Evolutionary conservation across 2,113 vertebrate species (phyloP).

Genomic region (Potamarius usumacintae): DNA sequence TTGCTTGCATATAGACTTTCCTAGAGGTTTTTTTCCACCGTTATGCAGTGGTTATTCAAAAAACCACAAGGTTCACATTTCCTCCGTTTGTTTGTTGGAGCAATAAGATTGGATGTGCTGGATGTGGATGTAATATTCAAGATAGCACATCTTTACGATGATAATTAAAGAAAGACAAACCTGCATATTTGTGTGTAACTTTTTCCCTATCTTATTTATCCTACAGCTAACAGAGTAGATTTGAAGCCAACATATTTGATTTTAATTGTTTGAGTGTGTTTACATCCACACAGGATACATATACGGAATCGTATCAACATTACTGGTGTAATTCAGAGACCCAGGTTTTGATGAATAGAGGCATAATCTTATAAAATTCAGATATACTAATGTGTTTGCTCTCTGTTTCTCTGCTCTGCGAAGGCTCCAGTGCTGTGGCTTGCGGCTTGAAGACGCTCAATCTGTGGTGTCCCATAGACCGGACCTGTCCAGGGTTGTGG

Average conservation of each 20-base stretch:
- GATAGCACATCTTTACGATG: conserved; percentile 51
- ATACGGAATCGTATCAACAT: not conserved
- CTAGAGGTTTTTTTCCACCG: conserved; percentile 46
- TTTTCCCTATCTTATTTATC: conserved; percentile 11
- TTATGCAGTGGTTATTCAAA: conserved; percentile 49
- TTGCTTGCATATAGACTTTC: conserved; percentile 21
- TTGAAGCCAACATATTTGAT: not conserved
- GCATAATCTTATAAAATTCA: not conserved
- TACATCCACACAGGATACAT: not conserved
- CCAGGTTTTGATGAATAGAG: not conserved
- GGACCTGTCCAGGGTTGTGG: conserved; percentile 65
- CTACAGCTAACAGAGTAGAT: not conserved
- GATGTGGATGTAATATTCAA: conserved; percentile 43
- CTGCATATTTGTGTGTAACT: conserved; percentile 39
- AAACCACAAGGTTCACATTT: conserved; percentile 56
- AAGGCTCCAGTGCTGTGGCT: conserved; percentile 77
- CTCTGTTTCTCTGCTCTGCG: conserved; percentile 22
- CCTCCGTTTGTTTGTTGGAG: conserved; percentile 63
- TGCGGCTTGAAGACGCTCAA: conserved; percentile 68
- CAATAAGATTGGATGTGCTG: conserved; percentile 56
- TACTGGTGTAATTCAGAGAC: not conserved
- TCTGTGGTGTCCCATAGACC: conserved; percentile 66
- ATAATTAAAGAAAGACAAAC: conserved; percentile 56
- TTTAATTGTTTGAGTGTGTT: not conserved
- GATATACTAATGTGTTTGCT: not conserved